Percentiles rank a stretch among this genome's conserved stretches.
These are phyloP conservation scores for Maconellicoccus hirsutus DNA, from an alignment of 1,140 invertebrate species.

Conservation along the genomic window DNA sequence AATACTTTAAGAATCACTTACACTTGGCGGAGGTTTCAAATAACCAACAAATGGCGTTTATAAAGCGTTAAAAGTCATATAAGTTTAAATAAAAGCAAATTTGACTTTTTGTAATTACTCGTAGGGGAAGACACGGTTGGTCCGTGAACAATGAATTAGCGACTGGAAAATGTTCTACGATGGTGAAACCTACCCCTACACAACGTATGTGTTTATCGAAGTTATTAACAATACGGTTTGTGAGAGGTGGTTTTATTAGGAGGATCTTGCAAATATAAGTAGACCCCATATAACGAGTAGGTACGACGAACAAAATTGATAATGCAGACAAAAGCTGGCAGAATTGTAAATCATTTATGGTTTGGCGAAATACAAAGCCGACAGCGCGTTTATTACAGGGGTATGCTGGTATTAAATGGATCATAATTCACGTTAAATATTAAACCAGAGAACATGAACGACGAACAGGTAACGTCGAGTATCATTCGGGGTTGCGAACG, in stretches of 20 bases:
- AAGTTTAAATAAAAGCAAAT: no score
- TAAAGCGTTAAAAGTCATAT: no score
- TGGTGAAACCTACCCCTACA: background rate
- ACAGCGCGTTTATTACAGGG: background rate
- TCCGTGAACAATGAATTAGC: conserved; percentile 16
- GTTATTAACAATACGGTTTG: conserved; percentile 8
- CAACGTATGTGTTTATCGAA: conserved; percentile 12
- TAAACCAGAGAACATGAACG: background rate
- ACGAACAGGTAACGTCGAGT: background rate
- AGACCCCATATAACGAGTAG: background rate
- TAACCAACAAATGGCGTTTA: no score
- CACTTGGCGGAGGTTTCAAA: no score
- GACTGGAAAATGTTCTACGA: background rate
- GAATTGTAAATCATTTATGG: conserved; percentile 21
- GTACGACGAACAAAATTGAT: conserved; percentile 9
- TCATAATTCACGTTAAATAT: conserved; percentile 3
- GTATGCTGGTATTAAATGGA: conserved; percentile 11
- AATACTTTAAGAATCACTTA: no score
- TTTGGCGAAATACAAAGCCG: background rate
- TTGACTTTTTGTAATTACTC: background rate
- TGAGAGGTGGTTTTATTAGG: background rate
- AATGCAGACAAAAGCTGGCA: conserved; percentile 3
- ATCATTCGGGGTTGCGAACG: background rate
- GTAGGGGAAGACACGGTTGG: background rate
- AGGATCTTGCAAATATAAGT: background rate